These are phyloP conservation scores for Astreopora myriophthalma DNA, from an alignment of 64 coral and sea anemone genomes.

Conservation along the genomic window DNA sequence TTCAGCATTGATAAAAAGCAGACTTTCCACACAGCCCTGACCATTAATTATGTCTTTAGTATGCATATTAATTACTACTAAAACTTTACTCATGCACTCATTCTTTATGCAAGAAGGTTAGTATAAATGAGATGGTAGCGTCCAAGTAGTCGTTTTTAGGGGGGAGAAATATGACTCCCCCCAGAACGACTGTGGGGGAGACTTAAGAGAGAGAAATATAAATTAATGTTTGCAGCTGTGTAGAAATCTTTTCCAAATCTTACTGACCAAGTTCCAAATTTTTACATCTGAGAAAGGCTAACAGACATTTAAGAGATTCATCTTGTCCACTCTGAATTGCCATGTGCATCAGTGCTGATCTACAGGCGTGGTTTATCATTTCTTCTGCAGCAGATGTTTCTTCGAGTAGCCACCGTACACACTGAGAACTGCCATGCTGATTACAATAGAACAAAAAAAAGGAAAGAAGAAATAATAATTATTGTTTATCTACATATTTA, in stretches of 20 bases:
- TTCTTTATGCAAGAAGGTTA: no score
- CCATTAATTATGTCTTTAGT: no score
- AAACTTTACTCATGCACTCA: no score
- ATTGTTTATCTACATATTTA: background rate
- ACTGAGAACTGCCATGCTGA: constrained; percentile 79
- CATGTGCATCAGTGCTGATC: constrained; percentile 58
- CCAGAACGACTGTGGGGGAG: no score
- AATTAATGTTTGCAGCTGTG: no score
- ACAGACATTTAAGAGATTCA: constrained; percentile 73
- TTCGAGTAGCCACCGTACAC: constrained; percentile 86
- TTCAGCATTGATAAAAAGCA: no score
- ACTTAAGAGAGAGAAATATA: no score
- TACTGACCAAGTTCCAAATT: constrained; percentile 35
- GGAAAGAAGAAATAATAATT: background rate
- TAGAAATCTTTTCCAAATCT: background rate
- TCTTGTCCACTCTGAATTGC: constrained; percentile 81
- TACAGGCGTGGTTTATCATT: constrained; percentile 10
- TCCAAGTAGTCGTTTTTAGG: no score
- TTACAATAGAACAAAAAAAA: background rate
- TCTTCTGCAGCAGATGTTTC: constrained; percentile 52
- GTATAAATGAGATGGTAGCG: no score
- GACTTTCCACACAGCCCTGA: no score
- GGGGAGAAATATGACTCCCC: no score
- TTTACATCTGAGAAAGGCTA: constrained; percentile 45
- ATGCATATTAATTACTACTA: no score